Evolutionary conservation across 2,888 invertebrate genomes (phyloP).

Genomic region (Tricholauxania praeusta): DNA sequence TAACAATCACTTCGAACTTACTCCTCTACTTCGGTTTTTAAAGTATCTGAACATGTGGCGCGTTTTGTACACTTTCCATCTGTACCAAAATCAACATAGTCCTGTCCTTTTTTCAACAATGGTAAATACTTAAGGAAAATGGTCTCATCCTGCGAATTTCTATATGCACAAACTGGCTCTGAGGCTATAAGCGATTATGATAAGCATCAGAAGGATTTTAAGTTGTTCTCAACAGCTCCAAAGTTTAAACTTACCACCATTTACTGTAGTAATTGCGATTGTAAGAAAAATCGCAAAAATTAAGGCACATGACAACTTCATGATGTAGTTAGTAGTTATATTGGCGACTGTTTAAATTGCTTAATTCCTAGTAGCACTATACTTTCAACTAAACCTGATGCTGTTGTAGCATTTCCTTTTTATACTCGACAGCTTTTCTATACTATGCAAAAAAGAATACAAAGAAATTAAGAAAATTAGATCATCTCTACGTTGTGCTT

Average conservation of each 20-base stretch:
- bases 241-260: conserved; percentile 33
- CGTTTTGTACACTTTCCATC: conserved; percentile 61
- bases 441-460: background rate
- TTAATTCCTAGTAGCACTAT: too few species aligned
- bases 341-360: too few species aligned
- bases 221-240: background rate
- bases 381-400: too few species aligned
- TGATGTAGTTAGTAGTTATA: too few species aligned
- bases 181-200: conserved; percentile 42
- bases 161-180: conserved; percentile 60
- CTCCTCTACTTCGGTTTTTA: conserved; percentile 58
- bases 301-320: background rate
- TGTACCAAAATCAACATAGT: conserved; percentile 60
- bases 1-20: conserved; percentile 48
- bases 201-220: background rate
- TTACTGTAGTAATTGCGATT: background rate
- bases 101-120: conserved; percentile 54
- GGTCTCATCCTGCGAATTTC: conserved; percentile 57
- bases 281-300: background rate
- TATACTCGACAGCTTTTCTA: too few species aligned
- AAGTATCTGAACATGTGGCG: conserved; percentile 59
- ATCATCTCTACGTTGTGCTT: too few species aligned
- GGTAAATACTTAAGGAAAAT: conserved; percentile 61
- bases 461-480: conserved; percentile 1
- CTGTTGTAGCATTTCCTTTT: too few species aligned